Evolutionary conservation across 1,140 invertebrate genomes (phyloP).

Genomic region (Diprion similis): DNA sequence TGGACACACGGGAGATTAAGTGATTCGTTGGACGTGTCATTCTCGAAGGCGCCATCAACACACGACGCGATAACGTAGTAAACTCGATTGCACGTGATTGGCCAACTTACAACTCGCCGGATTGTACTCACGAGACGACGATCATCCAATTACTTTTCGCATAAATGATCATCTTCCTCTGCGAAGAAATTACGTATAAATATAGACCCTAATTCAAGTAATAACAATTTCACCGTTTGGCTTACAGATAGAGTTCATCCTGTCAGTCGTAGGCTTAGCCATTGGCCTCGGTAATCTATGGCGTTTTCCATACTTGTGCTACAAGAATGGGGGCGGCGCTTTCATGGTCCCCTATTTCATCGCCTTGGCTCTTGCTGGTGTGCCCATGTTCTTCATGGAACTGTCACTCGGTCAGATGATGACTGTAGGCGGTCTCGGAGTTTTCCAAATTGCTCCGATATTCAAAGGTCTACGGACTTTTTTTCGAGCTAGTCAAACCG

Average conservation of each 20-base stretch:
- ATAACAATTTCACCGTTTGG: constrained; percentile 5
- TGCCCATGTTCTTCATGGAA: constrained; percentile 96
- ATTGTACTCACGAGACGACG: too few species aligned
- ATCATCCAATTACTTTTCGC: too few species aligned
- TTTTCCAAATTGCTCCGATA: constrained; percentile 96
- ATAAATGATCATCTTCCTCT: too few species aligned
- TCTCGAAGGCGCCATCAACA: too few species aligned
- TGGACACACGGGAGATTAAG: too few species aligned
- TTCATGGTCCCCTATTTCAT: constrained; percentile 93
- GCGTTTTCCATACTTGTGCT: constrained; percentile 69
- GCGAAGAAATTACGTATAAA: too few species aligned
- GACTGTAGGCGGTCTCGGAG: constrained; percentile 88
- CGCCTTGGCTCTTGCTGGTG: constrained; percentile 89
- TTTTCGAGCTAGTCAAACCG: constrained; percentile 9
- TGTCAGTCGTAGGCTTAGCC: constrained; percentile 56
- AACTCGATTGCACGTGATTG: too few species aligned
- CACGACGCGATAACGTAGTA: too few species aligned
- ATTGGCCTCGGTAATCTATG: constrained; percentile 69
- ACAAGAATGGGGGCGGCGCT: constrained; percentile 74
- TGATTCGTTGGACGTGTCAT: too few species aligned
- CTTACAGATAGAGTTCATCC: constrained; percentile 47
- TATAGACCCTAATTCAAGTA: too few species aligned
- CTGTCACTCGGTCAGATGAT: constrained; percentile 92
- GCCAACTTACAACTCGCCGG: too few species aligned
- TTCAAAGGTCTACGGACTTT: constrained; percentile 82